Percentiles rank a stretch among this genome's conserved stretches.
Conservation (phyloP, 2,888 invertebrate genomes). For the Watsonalla binaria region DNA sequence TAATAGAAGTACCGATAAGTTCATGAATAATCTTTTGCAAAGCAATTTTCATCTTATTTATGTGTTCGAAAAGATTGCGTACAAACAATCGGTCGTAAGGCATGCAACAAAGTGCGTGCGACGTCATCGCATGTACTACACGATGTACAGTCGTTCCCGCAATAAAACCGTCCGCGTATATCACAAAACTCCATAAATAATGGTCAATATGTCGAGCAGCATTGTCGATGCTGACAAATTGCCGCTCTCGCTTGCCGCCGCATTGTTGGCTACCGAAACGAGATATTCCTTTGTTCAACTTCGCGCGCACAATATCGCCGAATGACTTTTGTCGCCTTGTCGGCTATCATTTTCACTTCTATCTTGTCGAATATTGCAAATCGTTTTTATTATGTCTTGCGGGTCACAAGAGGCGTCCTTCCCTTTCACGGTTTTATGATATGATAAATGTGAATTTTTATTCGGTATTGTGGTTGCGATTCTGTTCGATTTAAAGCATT, state of each 20-base stretch:
- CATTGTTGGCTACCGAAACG: slow-evolving; percentile 65
- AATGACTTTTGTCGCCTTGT: slow-evolving; percentile 69
- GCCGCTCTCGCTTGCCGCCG: slow-evolving; percentile 65
- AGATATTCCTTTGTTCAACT: slow-evolving; percentile 53
- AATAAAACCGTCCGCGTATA: slow-evolving; percentile 67
- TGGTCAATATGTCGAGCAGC: slow-evolving; percentile 73
- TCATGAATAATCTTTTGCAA: background rate
- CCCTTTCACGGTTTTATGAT: slow-evolving; percentile 45
- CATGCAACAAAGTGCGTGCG: slow-evolving; percentile 55
- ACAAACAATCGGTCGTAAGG: slow-evolving; percentile 33
- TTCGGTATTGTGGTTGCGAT: slow-evolving; percentile 37
- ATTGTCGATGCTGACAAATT: slow-evolving; percentile 78
- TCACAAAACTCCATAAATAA: slow-evolving; percentile 74
- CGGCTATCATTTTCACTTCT: slow-evolving; percentile 73
- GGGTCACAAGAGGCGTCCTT: slow-evolving; percentile 42
- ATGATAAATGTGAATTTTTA: slow-evolving; percentile 65
- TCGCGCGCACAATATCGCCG: slow-evolving; percentile 50
- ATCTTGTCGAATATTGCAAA: slow-evolving; percentile 53
- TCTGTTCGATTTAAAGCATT: background rate
- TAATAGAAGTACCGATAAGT: too few species aligned
- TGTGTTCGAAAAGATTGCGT: background rate
- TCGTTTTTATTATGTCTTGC: slow-evolving; percentile 64
- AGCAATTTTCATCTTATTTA: background rate
- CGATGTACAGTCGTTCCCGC: slow-evolving; percentile 69
- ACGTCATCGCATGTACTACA: slow-evolving; percentile 68